Evolutionary conservation across 2,888 invertebrate species (phyloP).

Genomic region (Incurvaria masculella): DNA sequence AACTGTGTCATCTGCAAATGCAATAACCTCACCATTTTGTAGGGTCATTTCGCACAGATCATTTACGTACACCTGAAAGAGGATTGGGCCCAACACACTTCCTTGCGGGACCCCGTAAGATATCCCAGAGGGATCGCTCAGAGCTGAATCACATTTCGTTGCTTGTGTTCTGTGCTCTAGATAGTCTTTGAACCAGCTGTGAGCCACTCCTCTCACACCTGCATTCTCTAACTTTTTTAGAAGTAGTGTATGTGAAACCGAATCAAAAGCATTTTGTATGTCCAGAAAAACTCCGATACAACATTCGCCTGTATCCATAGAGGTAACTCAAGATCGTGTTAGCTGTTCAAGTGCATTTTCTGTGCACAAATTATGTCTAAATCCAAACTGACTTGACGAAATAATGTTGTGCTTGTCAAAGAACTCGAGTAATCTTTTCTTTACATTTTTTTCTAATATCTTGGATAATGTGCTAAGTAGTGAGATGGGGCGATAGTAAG

Average conservation of each 20-base stretch:
- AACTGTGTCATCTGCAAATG: not conserved
- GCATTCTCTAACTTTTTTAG: not conserved
- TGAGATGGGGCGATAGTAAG: not conserved
- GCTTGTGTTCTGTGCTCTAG: not conserved
- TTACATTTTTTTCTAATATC: not conserved
- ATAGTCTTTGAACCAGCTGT: not conserved
- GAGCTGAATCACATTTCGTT: not conserved
- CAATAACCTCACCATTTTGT: not conserved
- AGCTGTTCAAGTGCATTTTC: not conserved
- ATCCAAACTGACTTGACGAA: not conserved
- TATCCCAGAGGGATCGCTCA: not conserved
- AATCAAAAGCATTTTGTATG: not conserved
- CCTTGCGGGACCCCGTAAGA: not conserved
- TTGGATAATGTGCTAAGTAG: not conserved
- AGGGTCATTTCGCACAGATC: not conserved
- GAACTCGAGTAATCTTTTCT: not conserved
- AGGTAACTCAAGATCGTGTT: not conserved
- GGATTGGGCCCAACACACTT: not conserved
- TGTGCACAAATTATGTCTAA: not conserved
- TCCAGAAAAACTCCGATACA: not conserved
- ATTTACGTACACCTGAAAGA: not conserved
- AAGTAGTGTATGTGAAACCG: not conserved
- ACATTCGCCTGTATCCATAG: not conserved
- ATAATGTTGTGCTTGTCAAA: not conserved
- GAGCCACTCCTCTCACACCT: not conserved